These are phyloP conservation scores for Oreotrochilus melanogaster DNA, from an alignment of 2,113 vertebrate species.

Conservation along the genomic window DNA sequence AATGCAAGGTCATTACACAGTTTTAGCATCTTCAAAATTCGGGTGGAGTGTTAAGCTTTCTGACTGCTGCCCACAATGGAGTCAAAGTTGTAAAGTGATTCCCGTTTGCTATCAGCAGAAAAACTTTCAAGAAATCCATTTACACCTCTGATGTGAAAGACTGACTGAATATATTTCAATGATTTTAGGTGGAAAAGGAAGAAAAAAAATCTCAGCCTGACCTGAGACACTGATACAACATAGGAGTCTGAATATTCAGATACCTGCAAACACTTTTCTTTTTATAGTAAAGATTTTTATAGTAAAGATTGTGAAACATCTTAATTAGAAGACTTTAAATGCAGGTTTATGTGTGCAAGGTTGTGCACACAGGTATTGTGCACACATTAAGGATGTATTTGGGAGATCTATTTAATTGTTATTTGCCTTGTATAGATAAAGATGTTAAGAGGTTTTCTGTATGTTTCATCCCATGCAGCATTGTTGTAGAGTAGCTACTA, in stretches of 20 bases:
- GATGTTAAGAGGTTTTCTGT: neutral
- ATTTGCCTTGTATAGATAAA: neutral
- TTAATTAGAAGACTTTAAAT: conserved; percentile 20
- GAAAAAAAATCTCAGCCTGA: conserved; percentile 41
- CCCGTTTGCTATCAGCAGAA: conserved; percentile 61
- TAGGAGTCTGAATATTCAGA: neutral
- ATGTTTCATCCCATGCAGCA: neutral
- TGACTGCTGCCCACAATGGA: conserved; percentile 65
- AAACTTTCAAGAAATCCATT: conserved; percentile 83
- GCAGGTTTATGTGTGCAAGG: neutral
- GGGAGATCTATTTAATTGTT: neutral
- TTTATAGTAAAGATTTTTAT: conserved; percentile 1
- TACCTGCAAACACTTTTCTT: conserved; percentile 76
- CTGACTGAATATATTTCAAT: conserved; percentile 74
- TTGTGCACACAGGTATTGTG: neutral
- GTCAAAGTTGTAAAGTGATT: conserved; percentile 75
- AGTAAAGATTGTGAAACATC: neutral
- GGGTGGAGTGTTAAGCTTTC: conserved; percentile 61
- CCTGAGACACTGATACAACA: conserved; percentile 54
- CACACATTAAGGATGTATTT: neutral
- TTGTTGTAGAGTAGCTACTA: neutral
- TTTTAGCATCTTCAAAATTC: conserved; percentile 70
- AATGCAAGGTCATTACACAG: conserved; percentile 75
- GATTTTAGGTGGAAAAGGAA: conserved; percentile 55
- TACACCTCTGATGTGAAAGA: conserved; percentile 80